Evolutionary conservation across 2,797 vertebrate species (phyloP).

Genomic region (Fringilla coelebs): DNA sequence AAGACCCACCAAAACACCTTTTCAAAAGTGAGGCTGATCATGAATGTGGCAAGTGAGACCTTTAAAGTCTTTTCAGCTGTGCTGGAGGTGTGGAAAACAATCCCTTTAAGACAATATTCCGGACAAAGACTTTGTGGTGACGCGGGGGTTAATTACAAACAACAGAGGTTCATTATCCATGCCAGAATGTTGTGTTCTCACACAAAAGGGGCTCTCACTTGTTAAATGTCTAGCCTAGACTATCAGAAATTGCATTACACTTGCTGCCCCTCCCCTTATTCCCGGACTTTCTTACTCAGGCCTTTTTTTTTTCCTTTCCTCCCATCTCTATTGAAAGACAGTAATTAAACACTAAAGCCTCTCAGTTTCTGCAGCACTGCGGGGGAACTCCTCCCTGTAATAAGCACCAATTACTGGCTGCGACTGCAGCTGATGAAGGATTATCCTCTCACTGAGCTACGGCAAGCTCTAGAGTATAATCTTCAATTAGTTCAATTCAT

Average conservation of each 20-base stretch:
- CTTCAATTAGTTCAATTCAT: constrained; percentile 88
- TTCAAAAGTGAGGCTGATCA: neutral
- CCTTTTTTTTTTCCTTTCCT: constrained; percentile 8
- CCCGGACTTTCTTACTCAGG: constrained; percentile 50
- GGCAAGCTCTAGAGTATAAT: constrained; percentile 79
- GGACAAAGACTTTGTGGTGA: constrained; percentile 54
- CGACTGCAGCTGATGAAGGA: constrained; percentile 84
- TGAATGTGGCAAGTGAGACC: neutral
- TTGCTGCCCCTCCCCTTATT: constrained; percentile 52
- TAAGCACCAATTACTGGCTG: constrained; percentile 82
- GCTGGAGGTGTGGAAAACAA: constrained; percentile 45
- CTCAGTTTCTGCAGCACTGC: constrained; percentile 82
- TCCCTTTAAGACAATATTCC: constrained; percentile 28
- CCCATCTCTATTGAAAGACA: constrained; percentile 72
- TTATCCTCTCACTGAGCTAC: constrained; percentile 81
- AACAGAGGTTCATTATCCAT: constrained; percentile 67
- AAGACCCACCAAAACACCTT: neutral
- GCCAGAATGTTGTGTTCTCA: constrained; percentile 72
- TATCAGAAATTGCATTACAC: constrained; percentile 60
- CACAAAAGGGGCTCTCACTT: constrained; percentile 68
- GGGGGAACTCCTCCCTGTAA: constrained; percentile 82
- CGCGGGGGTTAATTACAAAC: constrained; percentile 69
- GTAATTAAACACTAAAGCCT: constrained; percentile 84
- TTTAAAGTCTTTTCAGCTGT: neutral
- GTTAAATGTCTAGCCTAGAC: constrained; percentile 69